A percentile compares a stretch with the other conserved stretches of the same genome.
phyloP scores from a whole-genome alignment of 2,797 vertebrate species.

The Pipistrellus nathusii region DNA sequence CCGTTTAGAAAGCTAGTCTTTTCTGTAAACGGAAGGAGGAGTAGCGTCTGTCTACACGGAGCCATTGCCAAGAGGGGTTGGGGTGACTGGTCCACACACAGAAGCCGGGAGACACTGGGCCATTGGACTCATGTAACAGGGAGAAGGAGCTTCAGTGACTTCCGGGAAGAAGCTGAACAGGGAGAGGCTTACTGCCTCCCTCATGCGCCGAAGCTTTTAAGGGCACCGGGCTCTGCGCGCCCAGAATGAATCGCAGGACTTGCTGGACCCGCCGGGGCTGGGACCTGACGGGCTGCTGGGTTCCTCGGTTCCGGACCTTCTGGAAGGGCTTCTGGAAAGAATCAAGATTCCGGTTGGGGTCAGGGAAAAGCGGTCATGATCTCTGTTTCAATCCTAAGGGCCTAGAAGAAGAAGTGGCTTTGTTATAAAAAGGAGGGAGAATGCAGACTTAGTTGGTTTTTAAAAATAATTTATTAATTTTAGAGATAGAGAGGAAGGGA shows the following conservation, averaged over 20 bases:
- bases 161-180: constrained; percentile 65
- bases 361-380: background rate
- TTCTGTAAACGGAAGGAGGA: background rate
- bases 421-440: background rate
- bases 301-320: background rate
- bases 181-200: constrained; percentile 47
- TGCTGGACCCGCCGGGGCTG: background rate
- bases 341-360: background rate
- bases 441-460: background rate
- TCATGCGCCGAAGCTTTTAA: background rate
- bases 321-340: background rate
- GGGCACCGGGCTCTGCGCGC: constrained; percentile 4
- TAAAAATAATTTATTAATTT: background rate
- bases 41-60: background rate
- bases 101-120: background rate
- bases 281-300: background rate
- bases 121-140: background rate
- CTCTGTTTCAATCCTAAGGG: background rate
- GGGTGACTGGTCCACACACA: background rate
- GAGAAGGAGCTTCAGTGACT: constrained; percentile 57
- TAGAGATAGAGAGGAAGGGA: too few species aligned
- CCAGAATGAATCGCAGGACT: constrained; percentile 3
- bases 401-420: background rate
- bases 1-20: constrained; percentile 1
- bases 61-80: background rate